Evolutionary conservation across 2,797 vertebrate species (phyloP), one percentile per base, ranked within the genome.

Genomic region (Chelmon rostratus): DNA sequence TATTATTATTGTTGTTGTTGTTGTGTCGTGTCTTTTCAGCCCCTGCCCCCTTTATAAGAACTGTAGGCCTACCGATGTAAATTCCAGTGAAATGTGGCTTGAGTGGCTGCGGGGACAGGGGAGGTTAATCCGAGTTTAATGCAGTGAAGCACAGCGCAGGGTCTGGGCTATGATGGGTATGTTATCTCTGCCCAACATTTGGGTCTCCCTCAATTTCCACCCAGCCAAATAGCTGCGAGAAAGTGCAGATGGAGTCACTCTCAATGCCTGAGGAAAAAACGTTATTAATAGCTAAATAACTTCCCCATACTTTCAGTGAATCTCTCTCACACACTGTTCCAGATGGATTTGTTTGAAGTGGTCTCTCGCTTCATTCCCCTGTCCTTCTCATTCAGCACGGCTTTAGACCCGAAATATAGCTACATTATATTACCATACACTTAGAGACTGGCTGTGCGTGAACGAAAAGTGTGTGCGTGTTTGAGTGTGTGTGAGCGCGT

Each of bases 231-330:
- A 97, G 97, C 97, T 98, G 95, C 91, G 94, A 97, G 97, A 97
- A 92, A 94, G 96, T 97, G 96, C 96, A 96, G 96, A 97, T 96
- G 96, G 96, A 96, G 94, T 96, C 95, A 96, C 94, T 97, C 96
- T 96, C 95, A 95, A 96, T 94, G 97, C 98, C 98, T 94, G 95
- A 96, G 98, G 97, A 98, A 96, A 97, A 97, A 97, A 96, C 97
- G 96, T 97, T 99, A 98, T 98, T 98, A 99, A 98, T 99, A 99
- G 97, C 97, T 98, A 98, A 98, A 98, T 98, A 99, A 98, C 97
- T 98, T 97, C 95, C 94, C 96, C 96, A 96, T 96, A 97, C 96
- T 97, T 97, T 96, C 97, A 96, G 95, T 96, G 97, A 98, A 98
- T 98, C 97, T 97, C 96, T 94, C 95, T 96, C 95, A 93, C 93